Base-by-base conservation (phyloP, 2,113 vertebrate species). In the Cairina moschata region DNA sequence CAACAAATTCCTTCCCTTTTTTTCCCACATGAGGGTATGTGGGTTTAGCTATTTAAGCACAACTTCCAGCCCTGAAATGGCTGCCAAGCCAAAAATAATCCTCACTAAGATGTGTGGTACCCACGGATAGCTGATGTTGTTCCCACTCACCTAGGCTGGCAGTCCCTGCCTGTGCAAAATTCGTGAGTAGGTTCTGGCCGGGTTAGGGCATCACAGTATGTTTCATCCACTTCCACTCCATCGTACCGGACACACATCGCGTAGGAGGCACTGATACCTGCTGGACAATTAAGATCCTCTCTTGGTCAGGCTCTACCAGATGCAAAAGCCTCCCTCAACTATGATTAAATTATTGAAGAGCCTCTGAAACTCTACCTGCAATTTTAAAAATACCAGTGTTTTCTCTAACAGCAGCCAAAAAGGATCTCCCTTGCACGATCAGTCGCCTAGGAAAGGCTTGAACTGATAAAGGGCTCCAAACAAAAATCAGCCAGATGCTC, bases 111-210 rank as follows among this genome's bases (percentile, higher is more conserved):
- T 0, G 31, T 0, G 11, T 1, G 40, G 17, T 86, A 20, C 34
- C 56, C 2, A 0, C 8, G 52, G 68, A 52, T 26, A 84, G 73
- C 26, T 40, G 34, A 44, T 68, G 81, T 42, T 22, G 25, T 11
- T 86, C 66, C 38, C 44, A 91, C 96, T 97, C 93, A 99, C 99
- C 99, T 98, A 17, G 99, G 98, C 82, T 98, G 98, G 89, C 99
- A 99, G 8, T 99, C 98, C 90, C 99, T 98, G 59, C 99, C 99
- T 4, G 97, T 97, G 92, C 99, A 99, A 90, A 99, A 98, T 75
- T 99, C 98, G 0, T 99, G 98, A 14, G 98, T 99, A 40, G 99
- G 99, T 85, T 99, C 98, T 15, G 99, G 98, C 54, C 98, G 97
- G 25, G 98, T 98, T 89, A 99, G 67, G 66, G 99, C 98, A 86